Evolutionary conservation across 2,113 vertebrate species (phyloP), one percentile per base, ranked within the genome.

Genomic region (Urocolius indicus): DNA sequence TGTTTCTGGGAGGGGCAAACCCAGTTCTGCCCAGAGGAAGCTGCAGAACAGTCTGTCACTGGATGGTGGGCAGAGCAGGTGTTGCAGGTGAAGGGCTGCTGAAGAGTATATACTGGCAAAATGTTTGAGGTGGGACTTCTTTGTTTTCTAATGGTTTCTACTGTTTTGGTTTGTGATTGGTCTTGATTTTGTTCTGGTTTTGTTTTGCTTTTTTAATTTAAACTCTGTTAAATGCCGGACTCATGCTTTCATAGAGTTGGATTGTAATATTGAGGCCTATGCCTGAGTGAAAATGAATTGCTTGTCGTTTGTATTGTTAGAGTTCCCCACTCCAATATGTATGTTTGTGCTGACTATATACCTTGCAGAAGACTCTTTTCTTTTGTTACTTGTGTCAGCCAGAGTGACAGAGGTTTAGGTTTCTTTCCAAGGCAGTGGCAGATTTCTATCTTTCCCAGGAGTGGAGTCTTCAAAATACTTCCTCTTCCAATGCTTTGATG

Each of bases 261-360:
- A 23, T 16, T 17, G 10, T 4, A 59, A 2, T 71, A 59, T 48
- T n/a, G 9, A 23, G 27, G 48, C 58, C 68, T 65, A 41, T 58
- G 68, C 17, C 26, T 20, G n/a, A 41, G 15, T 34, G n/a, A 6
- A 51, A 75, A 12, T 11, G 6, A 8, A 20, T 86, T 52, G 49
- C 30, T 27, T n/a, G 38, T 41, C 38, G 38, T 45, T 76, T 63
- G n/a, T 22, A 20, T 32, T 30, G 23, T 6, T 62, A 0, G 1
- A 67, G 29, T 34, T 86, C 22, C 57, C 23, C 18, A 32, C 9
- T 21, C 26, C 3, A 7, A 2, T 3, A 16, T 0, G 0, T 22
- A 16, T 45, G 6, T 58, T 3, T 23, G 29, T 49, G 29, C 26
- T 75, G 63, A 34, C 49, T 32, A 2, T 38, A 13, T 24, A 41